Base-by-base conservation (phyloP, 2,113 vertebrate genomes). In the Rhineura floridana region DNA sequence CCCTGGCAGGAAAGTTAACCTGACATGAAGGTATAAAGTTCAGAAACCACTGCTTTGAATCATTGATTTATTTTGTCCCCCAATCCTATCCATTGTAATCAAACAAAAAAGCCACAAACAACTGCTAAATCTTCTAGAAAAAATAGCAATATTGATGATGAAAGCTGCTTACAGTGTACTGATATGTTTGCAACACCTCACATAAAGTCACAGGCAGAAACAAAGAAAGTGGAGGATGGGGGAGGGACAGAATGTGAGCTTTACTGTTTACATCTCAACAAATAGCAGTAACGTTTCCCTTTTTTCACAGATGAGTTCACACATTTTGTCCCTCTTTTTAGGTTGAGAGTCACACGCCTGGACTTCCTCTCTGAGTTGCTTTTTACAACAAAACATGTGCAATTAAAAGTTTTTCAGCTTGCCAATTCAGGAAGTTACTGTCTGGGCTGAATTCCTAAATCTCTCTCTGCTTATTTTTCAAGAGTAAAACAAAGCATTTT, bases 401-500 rank as follows among this genome's bases (percentile, higher is more conserved):
- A 93, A 93, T 92, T 93, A 93, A 90, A 92, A 50, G 67, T 92
- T 92, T 94, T 67, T 87, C 76, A 62, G 89, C 84, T 85, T 65
- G 70, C 79, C 33, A 81, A 78, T 52, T 42, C 91, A 93, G 94
- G 93, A 96, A 95, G 95, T 85, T 91, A 55, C 90, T 93, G 44
- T 70, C 93, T 78, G 83, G 81, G 50, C 78, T 81, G 48, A 0
- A 1, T 87, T 93, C 59, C 91, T 94, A 82, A 94, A 93, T 94
- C 94, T 93, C 59, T 72, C 89, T 95, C 85, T 90, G 63, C 89
- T 93, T 73, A 30, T 92, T 95, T 94, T 88, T 87, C 93, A 77
- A 88, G 67, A 94, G 93, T 90, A 93, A 94, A 94, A 90, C 65
- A 90, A 95, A 87, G 82, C n/a, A 42, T 89, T 93, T 92, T 90